A percentile compares a stretch with the other conserved stretches of the same genome.
Conservation (phyloP, 2,888 invertebrate genomes). For the Microplitis deprimator region DNA sequence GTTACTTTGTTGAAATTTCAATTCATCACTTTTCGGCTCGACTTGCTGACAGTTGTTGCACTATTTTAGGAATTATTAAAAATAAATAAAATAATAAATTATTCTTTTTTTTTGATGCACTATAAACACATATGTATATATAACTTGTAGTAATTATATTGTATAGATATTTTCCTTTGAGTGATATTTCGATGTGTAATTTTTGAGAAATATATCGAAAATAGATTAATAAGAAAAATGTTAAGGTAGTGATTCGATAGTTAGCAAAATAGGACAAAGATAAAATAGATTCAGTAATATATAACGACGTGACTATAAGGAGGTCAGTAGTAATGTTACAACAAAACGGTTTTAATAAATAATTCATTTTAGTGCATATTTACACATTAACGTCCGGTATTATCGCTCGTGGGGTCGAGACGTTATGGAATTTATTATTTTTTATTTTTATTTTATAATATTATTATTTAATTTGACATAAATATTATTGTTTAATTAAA, state of each 20-base stretch:
- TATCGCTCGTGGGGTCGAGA: conserved; percentile 30
- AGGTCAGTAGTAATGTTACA: conserved; percentile 23
- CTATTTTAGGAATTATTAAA: no score
- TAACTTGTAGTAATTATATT: no score
- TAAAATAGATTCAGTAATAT: neutral
- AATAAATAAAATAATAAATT: no score
- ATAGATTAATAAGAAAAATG: neutral
- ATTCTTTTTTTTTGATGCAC: no score
- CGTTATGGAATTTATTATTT: conserved; percentile 15
- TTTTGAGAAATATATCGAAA: no score
- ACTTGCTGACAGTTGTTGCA: neutral
- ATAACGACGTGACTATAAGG: conserved; percentile 7
- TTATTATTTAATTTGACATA: neutral
- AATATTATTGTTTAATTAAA: neutral
- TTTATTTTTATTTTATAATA: neutral
- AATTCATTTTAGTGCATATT: conserved; percentile 37
- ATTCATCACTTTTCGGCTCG: neutral
- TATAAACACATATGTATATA: no score
- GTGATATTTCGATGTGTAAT: no score
- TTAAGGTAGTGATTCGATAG: conserved; percentile 21
- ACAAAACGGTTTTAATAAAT: conserved; percentile 26
- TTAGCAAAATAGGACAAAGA: conserved; percentile 2
- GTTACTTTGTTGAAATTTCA: neutral
- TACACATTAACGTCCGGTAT: conserved; percentile 39
- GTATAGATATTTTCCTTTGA: no score